phyloP scores from a whole-genome alignment of 2,797 vertebrate genomes.

The Hypotaenidia philippensis region DNA sequence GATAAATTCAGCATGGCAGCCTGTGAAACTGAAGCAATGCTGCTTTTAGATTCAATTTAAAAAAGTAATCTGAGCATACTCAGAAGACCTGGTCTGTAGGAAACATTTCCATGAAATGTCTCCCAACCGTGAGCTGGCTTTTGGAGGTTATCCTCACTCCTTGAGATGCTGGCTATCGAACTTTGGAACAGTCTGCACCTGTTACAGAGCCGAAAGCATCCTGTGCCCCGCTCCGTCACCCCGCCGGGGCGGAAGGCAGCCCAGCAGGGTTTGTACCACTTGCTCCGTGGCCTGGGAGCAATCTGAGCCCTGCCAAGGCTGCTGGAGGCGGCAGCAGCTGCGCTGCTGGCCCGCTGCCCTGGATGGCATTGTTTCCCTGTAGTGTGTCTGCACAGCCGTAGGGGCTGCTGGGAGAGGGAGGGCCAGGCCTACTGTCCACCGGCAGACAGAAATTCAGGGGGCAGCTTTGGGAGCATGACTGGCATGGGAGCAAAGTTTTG shows the following conservation, averaged over 20 bases:
- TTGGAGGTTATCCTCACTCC: not conserved
- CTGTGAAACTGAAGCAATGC: not conserved
- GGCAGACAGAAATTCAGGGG: fast-evolving
- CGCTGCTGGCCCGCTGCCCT: fast-evolving
- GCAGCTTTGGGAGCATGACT: fast-evolving
- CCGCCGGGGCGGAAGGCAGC: not conserved
- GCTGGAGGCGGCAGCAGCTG: not conserved
- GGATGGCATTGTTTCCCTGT: not conserved
- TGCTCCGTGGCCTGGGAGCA: fast-evolving
- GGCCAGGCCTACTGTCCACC: fast-evolving
- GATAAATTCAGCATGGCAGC: not conserved
- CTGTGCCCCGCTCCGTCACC: fast-evolving
- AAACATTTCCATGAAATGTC: not conserved
- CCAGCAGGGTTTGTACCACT: fast-evolving
- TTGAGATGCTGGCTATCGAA: not conserved
- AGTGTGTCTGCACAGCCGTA: fast-evolving
- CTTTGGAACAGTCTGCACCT: not conserved
- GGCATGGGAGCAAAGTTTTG: fast-evolving
- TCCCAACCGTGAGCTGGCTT: not conserved
- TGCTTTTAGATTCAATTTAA: not conserved
- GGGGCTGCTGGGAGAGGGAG: not conserved
- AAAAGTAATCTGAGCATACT: not conserved
- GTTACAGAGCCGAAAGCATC: fast-evolving
- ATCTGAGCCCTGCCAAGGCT: not conserved
- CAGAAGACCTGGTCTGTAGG: not conserved